Evolutionary conservation across 2,113 vertebrate genomes (phyloP).

Genomic region (Panurus biarmicus): DNA sequence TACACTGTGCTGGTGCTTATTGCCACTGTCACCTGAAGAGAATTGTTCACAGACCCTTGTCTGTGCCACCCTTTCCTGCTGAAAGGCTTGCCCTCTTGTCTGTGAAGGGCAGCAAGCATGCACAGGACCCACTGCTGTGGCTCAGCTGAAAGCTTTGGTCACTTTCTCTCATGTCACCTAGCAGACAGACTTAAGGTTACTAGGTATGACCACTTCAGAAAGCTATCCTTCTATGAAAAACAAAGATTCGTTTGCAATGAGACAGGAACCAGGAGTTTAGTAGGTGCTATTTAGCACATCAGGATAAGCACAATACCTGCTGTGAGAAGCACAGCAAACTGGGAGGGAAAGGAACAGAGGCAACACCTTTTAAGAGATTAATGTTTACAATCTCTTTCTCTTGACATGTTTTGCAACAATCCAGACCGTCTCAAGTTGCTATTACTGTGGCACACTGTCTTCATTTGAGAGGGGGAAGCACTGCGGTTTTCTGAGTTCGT

Average conservation of each 20-base stretch:
- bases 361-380: not conserved
- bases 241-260: not conserved
- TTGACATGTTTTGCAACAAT: not conserved
- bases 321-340: not conserved
- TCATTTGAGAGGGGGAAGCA: conserved; percentile 1
- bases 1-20: fast-evolving
- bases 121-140: not conserved
- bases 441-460: not conserved
- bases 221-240: not conserved
- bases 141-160: not conserved
- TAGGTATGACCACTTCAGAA: not conserved
- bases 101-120: not conserved
- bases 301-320: not conserved
- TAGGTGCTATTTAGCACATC: not conserved
- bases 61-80: not conserved
- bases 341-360: not conserved
- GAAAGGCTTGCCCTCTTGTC: not conserved
- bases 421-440: not conserved
- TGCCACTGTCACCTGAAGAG: not conserved
- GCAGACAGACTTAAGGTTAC: not conserved
- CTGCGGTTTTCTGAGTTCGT: not conserved
- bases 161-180: not conserved
- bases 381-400: not conserved
- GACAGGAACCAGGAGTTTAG: not conserved
- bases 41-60: not conserved